Conservation (phyloP, 1,140 invertebrate species). For the Drosophila burlai region DNA sequence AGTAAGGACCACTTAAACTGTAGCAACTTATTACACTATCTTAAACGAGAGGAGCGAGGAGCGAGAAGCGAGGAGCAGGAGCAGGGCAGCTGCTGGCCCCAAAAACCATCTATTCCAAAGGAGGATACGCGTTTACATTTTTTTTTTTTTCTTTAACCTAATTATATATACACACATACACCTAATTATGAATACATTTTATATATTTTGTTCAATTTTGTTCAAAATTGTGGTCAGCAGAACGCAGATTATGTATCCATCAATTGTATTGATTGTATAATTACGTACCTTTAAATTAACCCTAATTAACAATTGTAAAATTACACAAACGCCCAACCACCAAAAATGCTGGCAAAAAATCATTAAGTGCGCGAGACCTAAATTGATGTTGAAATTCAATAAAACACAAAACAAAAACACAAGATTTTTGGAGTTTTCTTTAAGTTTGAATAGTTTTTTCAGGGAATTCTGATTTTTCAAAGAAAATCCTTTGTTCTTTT, state of each 20-base stretch:
- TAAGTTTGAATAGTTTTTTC: too few relatives aligned
- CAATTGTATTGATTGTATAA: neutral
- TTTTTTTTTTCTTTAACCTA: neutral
- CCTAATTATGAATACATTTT: neutral
- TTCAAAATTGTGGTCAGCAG: slow-evolving; percentile 7
- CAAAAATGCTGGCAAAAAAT: neutral
- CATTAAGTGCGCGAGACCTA: neutral
- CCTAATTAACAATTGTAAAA: slow-evolving; percentile 4
- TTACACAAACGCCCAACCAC: neutral
- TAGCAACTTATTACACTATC: slow-evolving; percentile 8
- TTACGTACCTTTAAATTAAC: slow-evolving; percentile 1
- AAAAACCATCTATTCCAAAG: slow-evolving; percentile 2
- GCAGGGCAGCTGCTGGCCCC: slow-evolving; percentile 1
- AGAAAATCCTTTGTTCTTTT: neutral
- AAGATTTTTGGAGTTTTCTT: neutral
- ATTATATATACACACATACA: neutral
- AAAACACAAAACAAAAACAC: neutral
- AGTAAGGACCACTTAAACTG: slow-evolving; percentile 8
- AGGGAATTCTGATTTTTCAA: neutral
- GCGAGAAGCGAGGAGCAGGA: neutral
- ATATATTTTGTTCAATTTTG: neutral
- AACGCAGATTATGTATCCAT: neutral
- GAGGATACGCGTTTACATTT: neutral
- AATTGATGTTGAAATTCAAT: slow-evolving; percentile 16
- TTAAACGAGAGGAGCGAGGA: neutral